A percentile compares a stretch with the other conserved stretches of the same genome.
phyloP scores from a whole-genome alignment of 2,888 invertebrate genomes.

The Isotomurus palustris region DNA sequence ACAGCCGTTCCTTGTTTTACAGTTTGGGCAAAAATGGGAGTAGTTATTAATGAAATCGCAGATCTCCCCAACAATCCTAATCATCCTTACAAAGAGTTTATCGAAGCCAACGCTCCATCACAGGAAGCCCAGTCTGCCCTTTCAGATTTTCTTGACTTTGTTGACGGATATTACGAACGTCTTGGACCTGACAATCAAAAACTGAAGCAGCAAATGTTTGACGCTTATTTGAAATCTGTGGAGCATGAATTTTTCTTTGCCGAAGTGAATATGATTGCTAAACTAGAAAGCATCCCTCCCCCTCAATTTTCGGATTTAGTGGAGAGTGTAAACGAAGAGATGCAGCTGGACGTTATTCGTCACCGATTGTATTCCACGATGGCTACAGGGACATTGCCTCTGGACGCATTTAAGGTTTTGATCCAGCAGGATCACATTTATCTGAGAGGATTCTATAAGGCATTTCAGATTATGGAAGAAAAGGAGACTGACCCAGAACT shows the following conservation, averaged over 20 bases:
- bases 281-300: not conserved
- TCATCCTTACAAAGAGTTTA: constrained; percentile 1
- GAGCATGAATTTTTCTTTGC: constrained; percentile 4
- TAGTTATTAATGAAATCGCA: not conserved
- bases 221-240: not conserved
- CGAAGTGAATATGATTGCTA: not conserved
- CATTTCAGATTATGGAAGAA: constrained; percentile 5
- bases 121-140: not conserved
- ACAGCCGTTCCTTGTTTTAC: constrained; percentile 7
- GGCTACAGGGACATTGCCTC: not conserved
- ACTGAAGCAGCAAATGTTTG: constrained; percentile 1
- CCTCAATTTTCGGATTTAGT: constrained; percentile 7
- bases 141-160: not conserved
- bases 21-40: constrained; percentile 7
- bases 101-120: not conserved
- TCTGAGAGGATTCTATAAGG: constrained; percentile 7
- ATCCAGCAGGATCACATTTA: constrained; percentile 9
- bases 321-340: not conserved
- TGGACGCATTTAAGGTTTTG: not conserved
- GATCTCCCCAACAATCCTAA: not conserved
- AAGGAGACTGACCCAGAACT: constrained; percentile 4
- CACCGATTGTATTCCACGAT: not conserved
- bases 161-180: constrained; percentile 3
- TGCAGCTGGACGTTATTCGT: not conserved
- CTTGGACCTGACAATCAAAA: not conserved